Evolutionary conservation across 1,140 invertebrate genomes (phyloP).

Genomic region (Aphis craccivora): DNA sequence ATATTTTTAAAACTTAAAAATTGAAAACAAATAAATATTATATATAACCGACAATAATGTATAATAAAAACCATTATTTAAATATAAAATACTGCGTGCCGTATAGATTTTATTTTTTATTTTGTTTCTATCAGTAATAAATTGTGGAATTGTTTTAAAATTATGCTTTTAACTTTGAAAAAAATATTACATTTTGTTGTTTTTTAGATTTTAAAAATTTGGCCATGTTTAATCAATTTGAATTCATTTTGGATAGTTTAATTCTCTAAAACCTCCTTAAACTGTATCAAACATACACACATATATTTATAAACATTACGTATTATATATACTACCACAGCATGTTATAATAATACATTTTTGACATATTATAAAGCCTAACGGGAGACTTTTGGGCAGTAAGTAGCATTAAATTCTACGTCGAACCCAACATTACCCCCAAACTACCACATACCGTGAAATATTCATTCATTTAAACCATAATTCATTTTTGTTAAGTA

Average conservation of each 20-base stretch:
- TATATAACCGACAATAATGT: neutral
- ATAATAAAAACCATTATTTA: neutral
- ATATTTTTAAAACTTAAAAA: too few relatives aligned
- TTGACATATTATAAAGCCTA: constrained; percentile 16
- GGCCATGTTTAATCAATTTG: neutral
- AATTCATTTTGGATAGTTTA: neutral
- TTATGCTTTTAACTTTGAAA: neutral
- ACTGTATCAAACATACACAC: neutral
- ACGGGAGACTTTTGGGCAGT: neutral
- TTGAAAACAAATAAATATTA: too few relatives aligned
- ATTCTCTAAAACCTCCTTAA: neutral
- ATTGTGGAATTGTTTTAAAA: neutral
- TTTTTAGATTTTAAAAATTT: neutral
- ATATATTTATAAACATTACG: neutral
- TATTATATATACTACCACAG: neutral
- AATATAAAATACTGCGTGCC: neutral
- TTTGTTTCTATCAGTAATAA: neutral
- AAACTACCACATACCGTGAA: neutral
- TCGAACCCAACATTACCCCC: neutral
- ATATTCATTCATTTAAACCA: neutral
- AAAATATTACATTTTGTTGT: neutral
- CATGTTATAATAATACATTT: neutral
- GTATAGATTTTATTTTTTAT: neutral
- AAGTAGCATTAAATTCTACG: neutral
- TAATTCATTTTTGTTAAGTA: constrained; percentile 32